Percentiles rank a stretch among this genome's conserved stretches.
These are phyloP conservation scores for Varanus salvator DNA, from an alignment of 2,113 vertebrate species.

Conservation along the genomic window DNA sequence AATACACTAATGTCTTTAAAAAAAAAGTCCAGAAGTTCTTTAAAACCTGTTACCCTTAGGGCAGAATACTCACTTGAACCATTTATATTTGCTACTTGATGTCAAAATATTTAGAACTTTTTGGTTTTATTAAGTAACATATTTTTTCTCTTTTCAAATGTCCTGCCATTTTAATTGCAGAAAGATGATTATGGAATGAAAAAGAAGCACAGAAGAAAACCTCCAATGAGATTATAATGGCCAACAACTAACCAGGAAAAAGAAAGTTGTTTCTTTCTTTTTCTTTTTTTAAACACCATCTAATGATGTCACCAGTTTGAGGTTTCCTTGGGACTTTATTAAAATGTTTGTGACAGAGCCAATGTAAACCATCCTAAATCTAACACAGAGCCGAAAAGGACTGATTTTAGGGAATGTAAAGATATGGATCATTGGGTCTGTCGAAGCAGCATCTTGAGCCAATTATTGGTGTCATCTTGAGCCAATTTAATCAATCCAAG, in stretches of 20 bases:
- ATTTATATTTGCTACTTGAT: slow-evolving; percentile 74
- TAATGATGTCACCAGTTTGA: slow-evolving; percentile 95
- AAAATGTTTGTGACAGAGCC: slow-evolving; percentile 95
- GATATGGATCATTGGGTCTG: slow-evolving; percentile 98
- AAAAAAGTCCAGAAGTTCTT: slow-evolving; percentile 36
- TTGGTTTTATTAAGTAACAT: slow-evolving; percentile 63
- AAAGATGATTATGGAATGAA: slow-evolving; percentile 72
- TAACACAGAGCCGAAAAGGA: slow-evolving; percentile 92
- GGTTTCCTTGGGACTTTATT: slow-evolving; percentile 94
- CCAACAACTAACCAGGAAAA: slow-evolving; percentile 78
- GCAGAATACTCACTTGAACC: slow-evolving; percentile 41
- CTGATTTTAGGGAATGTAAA: slow-evolving; percentile 90
- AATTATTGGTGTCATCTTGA: slow-evolving; percentile 99
- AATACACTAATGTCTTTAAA: slow-evolving; percentile 46
- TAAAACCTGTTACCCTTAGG: slow-evolving; percentile 43
- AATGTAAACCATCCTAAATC: slow-evolving; percentile 99
- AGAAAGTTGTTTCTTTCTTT: slow-evolving; percentile 57
- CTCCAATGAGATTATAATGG: slow-evolving; percentile 73
- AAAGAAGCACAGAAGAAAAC: slow-evolving; percentile 59
- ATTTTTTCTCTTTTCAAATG: slow-evolving; percentile 62
- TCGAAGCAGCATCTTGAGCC: slow-evolving; percentile 95
- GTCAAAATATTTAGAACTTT: slow-evolving; percentile 78
- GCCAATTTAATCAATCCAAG: slow-evolving; percentile 99
- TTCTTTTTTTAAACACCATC: slow-evolving; percentile 82
- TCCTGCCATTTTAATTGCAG: slow-evolving; percentile 70